These are phyloP conservation scores for Pandemis cinnamomeana DNA, from an alignment of 2,888 invertebrate species.

Conservation along the genomic window DNA sequence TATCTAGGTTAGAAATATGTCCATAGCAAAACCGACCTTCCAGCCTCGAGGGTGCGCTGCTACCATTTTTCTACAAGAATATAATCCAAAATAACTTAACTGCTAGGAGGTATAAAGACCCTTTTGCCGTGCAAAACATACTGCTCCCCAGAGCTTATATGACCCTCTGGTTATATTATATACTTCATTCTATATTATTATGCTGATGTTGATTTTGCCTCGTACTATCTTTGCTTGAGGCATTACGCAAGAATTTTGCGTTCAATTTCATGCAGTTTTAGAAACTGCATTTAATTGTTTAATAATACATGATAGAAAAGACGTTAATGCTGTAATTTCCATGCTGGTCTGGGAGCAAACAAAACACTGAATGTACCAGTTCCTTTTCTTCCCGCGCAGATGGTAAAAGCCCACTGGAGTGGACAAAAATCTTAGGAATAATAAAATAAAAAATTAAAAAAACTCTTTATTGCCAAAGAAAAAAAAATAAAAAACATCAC, in stretches of 20 bases:
- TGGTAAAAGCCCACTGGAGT: no score
- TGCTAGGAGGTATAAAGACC: background rate
- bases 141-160: background rate
- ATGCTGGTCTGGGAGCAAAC: no score
- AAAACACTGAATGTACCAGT: no score
- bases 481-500: no score
- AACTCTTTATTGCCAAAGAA: no score
- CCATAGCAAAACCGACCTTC: background rate
- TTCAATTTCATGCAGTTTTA: background rate
- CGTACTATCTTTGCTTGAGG: background rate
- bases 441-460: no score
- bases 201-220: background rate
- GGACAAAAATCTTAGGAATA: no score
- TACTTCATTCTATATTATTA: background rate
- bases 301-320: no score
- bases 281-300: no score
- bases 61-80: background rate
- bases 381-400: no score
- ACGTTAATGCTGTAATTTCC: no score
- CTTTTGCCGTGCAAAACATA: background rate
- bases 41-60: background rate
- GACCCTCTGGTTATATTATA: background rate
- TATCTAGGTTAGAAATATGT: conserved; percentile 14
- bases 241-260: background rate
- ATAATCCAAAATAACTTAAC: background rate